These are phyloP conservation scores for Oryctolagus cuniculus DNA, from an alignment of 2,113 vertebrate genomes.

Conservation along the genomic window mOryCun1.1 NC_091434.1:98084001-98084500, in stretches of 20 bases:
- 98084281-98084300: constrained; percentile 20
- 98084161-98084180: constrained; percentile 43
- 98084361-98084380: background rate
- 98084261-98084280: background rate
- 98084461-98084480: too few relatives aligned
- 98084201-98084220: background rate
- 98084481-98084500: too few relatives aligned
- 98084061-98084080: background rate
- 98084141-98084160: background rate
- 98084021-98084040: background rate
- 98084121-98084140: background rate
- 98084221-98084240: background rate
- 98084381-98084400: background rate
- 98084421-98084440: background rate
- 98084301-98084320: background rate
- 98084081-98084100: background rate
- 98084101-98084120: background rate
- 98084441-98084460: constrained; percentile 4
- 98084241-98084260: background rate
- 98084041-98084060: background rate
- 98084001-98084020: background rate
- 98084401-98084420: background rate
- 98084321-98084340: constrained; percentile 5
- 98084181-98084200: constrained; percentile 12
- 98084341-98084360: background rate